These are phyloP conservation scores for Porites rus DNA, from an alignment of 92 coral and sea anemone species.

Conservation along the genomic window DNA sequence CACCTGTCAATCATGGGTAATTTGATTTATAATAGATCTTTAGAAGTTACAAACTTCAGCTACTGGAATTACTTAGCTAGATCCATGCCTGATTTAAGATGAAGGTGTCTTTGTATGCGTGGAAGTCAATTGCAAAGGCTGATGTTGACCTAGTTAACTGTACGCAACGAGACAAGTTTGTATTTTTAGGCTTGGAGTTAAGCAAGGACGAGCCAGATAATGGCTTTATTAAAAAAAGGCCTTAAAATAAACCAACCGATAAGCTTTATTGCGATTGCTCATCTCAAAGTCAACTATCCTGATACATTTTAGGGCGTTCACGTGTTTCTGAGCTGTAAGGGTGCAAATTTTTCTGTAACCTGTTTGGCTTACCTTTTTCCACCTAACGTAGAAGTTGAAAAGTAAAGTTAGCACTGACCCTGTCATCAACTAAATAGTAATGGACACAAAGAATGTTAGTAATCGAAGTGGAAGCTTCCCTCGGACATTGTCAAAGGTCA, in stretches of 20 bases:
- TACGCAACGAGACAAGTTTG: conserved; percentile 1
- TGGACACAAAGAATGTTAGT: neutral
- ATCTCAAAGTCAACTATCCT: neutral
- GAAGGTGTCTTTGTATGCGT: neutral
- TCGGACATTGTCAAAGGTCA: neutral
- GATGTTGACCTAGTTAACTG: neutral
- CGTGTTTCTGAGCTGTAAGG: neutral
- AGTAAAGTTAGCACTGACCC: conserved; percentile 3
- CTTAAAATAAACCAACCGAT: conserved; percentile 1
- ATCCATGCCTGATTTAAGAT: neutral
- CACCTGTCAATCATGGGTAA: conserved; percentile 2
- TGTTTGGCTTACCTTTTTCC: neutral
- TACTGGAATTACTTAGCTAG: neutral
- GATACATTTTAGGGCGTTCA: neutral
- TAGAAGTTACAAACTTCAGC: neutral
- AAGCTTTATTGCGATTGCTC: conserved; percentile 3
- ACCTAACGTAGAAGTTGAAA: neutral
- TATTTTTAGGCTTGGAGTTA: neutral
- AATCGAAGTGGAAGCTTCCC: conserved; percentile 1
- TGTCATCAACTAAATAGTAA: neutral
- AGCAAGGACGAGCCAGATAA: conserved; percentile 2
- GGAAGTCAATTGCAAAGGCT: conserved; percentile 4
- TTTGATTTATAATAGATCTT: neutral
- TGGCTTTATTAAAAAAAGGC: neutral
- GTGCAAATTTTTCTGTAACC: conserved; percentile 1